These are phyloP conservation scores for Platycheirus rosarum DNA, from an alignment of 2,888 invertebrate genomes.

Conservation along the genomic window DNA sequence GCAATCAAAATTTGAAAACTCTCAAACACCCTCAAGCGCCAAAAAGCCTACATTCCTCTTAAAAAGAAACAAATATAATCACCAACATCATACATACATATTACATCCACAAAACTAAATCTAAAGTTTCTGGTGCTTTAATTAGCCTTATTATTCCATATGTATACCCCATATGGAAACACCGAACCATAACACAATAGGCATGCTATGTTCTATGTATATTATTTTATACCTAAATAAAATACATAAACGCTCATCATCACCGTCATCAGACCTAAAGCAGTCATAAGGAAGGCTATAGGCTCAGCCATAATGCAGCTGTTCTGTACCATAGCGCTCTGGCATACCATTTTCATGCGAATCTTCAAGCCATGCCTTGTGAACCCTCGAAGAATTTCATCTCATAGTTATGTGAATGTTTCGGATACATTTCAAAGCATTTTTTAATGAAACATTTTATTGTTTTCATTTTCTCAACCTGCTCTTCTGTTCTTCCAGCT, in stretches of 20 bases:
- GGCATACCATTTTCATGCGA: conserved; percentile 24
- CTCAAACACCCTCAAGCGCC: conserved; percentile 24
- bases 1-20: conserved; percentile 11
- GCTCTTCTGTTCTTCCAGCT: not conserved
- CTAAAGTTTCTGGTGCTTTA: conserved; percentile 33
- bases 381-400: conserved; percentile 45
- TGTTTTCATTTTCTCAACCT: conserved; percentile 25
- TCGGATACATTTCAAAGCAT: conserved; percentile 21
- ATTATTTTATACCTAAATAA: conserved; percentile 24
- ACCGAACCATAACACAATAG: conserved; percentile 4
- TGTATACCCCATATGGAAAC: conserved; percentile 16
- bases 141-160: conserved; percentile 44
- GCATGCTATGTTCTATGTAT: too few relatives aligned
- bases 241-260: conserved; percentile 22
- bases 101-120: conserved; percentile 45
- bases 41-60: not conserved
- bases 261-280: conserved; percentile 5
- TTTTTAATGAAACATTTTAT: conserved; percentile 61
- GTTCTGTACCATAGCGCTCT: conserved; percentile 7
- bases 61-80: conserved; percentile 18
- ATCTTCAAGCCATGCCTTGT: conserved; percentile 42
- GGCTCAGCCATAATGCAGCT: conserved; percentile 7
- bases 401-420: conserved; percentile 34
- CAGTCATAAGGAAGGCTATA: not conserved
- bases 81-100: conserved; percentile 10